Percentiles rank a stretch among this genome's conserved stretches.
phyloP scores from a whole-genome alignment of 1,140 invertebrate genomes.

The Mactra quadrangularis region DNA sequence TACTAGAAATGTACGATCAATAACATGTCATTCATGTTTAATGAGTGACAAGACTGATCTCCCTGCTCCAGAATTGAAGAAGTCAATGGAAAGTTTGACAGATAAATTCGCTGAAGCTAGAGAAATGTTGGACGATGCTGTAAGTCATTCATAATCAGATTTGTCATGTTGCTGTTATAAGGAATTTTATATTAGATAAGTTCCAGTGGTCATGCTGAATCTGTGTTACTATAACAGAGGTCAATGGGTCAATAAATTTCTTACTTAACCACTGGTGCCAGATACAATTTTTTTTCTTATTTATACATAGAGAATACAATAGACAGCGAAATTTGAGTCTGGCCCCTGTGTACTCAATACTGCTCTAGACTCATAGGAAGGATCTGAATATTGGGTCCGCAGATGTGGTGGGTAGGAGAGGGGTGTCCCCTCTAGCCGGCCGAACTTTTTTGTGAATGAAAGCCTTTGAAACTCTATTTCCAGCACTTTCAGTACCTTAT shows the following conservation, averaged over 20 bases:
- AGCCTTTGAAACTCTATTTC: no score
- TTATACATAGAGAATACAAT: no score
- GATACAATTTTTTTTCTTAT: no score
- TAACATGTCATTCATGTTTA: conserved; percentile 14
- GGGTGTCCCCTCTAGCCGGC: no score
- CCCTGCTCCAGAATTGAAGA: conserved; percentile 52
- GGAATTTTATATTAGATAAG: not conserved
- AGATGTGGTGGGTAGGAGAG: no score
- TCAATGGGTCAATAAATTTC: not conserved
- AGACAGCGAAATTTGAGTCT: no score
- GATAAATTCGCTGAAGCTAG: conserved; percentile 70
- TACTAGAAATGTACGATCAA: not conserved
- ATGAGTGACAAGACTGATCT: conserved; percentile 9
- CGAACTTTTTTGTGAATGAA: no score
- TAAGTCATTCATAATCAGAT: conserved; percentile 51
- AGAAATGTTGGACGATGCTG: conserved; percentile 71
- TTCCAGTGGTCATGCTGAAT: not conserved
- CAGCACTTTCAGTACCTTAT: no score
- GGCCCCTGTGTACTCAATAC: no score
- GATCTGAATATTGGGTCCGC: no score
- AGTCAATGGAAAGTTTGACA: conserved; percentile 63
- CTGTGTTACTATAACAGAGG: not conserved
- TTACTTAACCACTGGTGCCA: no score
- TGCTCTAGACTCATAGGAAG: no score
- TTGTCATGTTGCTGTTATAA: not conserved